Conservation (phyloP, 2,888 invertebrate species). For the Junonia oenone region DNA sequence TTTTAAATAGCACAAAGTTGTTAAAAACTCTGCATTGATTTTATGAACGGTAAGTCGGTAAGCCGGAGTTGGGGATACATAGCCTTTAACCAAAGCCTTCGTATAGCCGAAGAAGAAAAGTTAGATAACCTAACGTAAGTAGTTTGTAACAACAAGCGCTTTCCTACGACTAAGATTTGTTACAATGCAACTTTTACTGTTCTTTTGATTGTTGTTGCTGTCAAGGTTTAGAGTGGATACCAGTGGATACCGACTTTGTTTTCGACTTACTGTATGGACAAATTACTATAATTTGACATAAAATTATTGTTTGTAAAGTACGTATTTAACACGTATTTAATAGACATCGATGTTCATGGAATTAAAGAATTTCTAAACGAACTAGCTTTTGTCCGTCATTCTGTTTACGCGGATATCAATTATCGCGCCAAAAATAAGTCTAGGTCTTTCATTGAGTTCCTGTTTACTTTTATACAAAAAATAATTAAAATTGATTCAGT, state of each 20-base stretch:
- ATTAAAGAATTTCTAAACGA: too few species aligned
- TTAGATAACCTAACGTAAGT: constrained; percentile 54
- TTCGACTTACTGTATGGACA: neutral
- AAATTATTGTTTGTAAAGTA: too few species aligned
- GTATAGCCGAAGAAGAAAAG: constrained; percentile 42
- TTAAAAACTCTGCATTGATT: constrained; percentile 20
- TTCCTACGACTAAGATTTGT: constrained; percentile 40
- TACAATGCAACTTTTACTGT: constrained; percentile 43
- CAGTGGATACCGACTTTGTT: neutral
- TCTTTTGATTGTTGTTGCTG: constrained; percentile 38
- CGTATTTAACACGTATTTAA: too few species aligned
- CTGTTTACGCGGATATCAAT: too few species aligned
- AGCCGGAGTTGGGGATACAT: constrained; percentile 7
- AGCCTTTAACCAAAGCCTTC: constrained; percentile 45
- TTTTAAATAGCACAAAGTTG: constrained; percentile 36
- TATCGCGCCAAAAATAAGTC: too few species aligned
- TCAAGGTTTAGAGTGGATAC: constrained; percentile 13
- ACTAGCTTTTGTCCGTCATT: too few species aligned
- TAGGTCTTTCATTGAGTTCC: too few species aligned
- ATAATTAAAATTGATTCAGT: too few species aligned
- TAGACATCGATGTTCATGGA: too few species aligned
- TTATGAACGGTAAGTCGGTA: constrained; percentile 18
- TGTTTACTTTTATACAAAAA: too few species aligned
- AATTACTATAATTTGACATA: neutral
- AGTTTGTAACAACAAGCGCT: constrained; percentile 47